Evolutionary conservation across 2,113 vertebrate species (phyloP).

Genomic region (Osmerus eperlanus): DNA sequence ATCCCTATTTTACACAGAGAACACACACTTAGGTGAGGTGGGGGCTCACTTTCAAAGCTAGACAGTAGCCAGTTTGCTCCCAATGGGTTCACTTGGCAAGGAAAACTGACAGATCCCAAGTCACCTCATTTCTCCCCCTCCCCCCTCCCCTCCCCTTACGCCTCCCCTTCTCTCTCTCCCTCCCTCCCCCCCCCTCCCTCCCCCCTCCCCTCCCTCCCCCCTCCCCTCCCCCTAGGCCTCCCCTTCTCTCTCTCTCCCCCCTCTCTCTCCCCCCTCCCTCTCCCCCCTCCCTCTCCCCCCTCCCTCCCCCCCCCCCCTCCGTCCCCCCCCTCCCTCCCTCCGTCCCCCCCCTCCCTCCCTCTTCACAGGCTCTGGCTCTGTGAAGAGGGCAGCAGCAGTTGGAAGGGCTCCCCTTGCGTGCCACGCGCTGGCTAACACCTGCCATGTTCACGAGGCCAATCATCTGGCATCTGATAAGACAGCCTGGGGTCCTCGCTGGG

Average conservation of each 20-base stretch:
- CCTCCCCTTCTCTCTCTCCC: background rate
- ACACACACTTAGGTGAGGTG: too few species aligned
- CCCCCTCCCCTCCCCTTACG: too few species aligned
- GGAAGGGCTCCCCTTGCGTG: background rate
- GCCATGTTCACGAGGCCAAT: background rate
- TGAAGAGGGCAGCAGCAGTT: background rate
- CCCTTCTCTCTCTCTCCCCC: too few species aligned
- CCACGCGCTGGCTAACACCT: background rate
- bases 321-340: background rate
- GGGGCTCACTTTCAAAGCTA: too few species aligned
- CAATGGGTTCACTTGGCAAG: too few species aligned
- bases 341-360: background rate
- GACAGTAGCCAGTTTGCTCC: too few species aligned
- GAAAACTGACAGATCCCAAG: too few species aligned
- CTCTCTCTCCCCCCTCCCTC: too few species aligned
- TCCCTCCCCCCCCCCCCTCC: background rate
- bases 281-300: background rate
- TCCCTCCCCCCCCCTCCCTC: background rate
- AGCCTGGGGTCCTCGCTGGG: background rate
- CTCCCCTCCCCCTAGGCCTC: too few species aligned
- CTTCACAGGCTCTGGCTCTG: background rate
- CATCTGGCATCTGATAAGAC: background rate
- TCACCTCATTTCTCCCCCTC: too few species aligned
- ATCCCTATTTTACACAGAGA: background rate
- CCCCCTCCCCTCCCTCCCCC: background rate